Conservation (phyloP, 2,888 invertebrate genomes). For the Cheilosia scutellata region DNA sequence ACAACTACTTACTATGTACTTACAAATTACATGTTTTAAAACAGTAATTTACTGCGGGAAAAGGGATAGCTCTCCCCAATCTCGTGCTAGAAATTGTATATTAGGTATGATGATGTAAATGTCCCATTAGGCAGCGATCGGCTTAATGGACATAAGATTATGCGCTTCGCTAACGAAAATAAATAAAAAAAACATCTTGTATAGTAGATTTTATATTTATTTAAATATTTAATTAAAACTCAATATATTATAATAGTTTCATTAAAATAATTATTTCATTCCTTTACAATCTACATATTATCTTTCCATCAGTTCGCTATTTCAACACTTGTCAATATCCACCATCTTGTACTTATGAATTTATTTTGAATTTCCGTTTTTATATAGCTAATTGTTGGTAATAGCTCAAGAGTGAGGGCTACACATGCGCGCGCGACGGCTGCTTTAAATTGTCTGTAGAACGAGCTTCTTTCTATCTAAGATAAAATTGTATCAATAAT, state of each 20-base stretch:
- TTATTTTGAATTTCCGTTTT: slow-evolving; percentile 31
- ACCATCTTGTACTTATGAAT: slow-evolving; percentile 15
- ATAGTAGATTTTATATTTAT: slow-evolving; percentile 49
- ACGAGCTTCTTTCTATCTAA: slow-evolving; percentile 49
- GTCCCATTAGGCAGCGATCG: too few species aligned
- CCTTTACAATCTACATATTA: slow-evolving; percentile 36
- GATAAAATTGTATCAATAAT: slow-evolving; percentile 34
- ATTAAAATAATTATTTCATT: slow-evolving; percentile 48
- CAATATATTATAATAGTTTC: slow-evolving; percentile 43
- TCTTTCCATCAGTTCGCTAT: slow-evolving; percentile 21
- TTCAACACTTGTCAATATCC: slow-evolving; percentile 20
- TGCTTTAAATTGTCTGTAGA: slow-evolving; percentile 27
- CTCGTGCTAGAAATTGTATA: too few species aligned
- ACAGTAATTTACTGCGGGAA: too few species aligned
- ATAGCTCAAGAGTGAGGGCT: slow-evolving; percentile 32
- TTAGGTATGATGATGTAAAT: too few species aligned
- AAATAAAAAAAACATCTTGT: slow-evolving; percentile 1
- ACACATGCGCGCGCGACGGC: not conserved
- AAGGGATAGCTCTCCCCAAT: too few species aligned
- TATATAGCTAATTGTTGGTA: slow-evolving; percentile 19
- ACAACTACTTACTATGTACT: too few species aligned
- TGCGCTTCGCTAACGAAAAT: not conserved
- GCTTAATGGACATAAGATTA: too few species aligned
- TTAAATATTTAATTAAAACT: slow-evolving; percentile 56
- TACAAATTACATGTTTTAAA: too few species aligned